These are phyloP conservation scores for Istiophorus platypterus DNA, from an alignment of 2,113 vertebrate genomes.

Conservation along the genomic window DNA sequence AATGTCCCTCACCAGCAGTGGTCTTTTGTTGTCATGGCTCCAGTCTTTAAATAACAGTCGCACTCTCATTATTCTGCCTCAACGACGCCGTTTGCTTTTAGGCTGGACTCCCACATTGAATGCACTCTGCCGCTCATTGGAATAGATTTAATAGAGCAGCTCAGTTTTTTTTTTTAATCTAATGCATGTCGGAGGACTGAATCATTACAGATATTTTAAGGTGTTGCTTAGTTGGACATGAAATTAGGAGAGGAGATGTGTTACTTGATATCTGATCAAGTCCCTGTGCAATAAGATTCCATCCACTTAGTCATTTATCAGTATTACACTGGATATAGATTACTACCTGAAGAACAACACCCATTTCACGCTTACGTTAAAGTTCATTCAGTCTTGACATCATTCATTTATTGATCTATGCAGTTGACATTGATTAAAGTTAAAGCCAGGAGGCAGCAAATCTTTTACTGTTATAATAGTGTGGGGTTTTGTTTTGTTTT, in stretches of 20 bases:
- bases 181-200: conserved; percentile 33
- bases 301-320: conserved; percentile 1
- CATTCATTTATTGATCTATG: neutral
- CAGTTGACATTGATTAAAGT: neutral
- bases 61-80: conserved; percentile 72
- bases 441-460: neutral
- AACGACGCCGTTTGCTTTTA: conserved; percentile 56
- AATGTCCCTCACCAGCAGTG: conserved; percentile 56
- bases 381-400: neutral
- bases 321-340: conserved; percentile 11
- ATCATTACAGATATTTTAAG: conserved; percentile 48
- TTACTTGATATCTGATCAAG: conserved; percentile 37
- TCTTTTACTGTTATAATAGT: neutral
- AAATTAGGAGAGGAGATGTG: conserved; percentile 3
- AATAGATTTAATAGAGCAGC: conserved; percentile 49
- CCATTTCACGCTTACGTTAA: too few relatives aligned
- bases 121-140: conserved; percentile 39
- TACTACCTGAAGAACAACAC: neutral
- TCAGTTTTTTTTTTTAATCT: neutral
- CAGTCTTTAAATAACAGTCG: conserved; percentile 80
- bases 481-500: neutral
- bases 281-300: conserved; percentile 31
- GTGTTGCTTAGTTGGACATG: conserved; percentile 16
- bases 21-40: conserved; percentile 79
- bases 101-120: conserved; percentile 61